Evolutionary conservation across 1,140 invertebrate genomes (phyloP), one percentile per base, ranked within the genome.

Genomic region (Eufriesea mexicana): DNA sequence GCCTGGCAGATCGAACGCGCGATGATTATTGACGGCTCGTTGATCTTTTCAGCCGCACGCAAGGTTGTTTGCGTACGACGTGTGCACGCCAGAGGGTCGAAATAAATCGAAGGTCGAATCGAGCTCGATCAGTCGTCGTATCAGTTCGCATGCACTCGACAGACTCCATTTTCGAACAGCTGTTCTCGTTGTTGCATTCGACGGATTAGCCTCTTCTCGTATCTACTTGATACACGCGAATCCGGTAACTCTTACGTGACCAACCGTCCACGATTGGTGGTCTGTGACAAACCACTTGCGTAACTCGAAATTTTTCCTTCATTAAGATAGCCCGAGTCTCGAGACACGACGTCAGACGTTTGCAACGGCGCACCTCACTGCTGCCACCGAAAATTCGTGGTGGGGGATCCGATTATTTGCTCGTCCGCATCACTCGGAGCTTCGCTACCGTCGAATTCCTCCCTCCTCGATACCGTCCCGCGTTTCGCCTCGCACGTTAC

Each of bases 231-330:
- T 42, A 45, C 10, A 35, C 64, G 12, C 64, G 42, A 67, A 67
- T 67, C n/a, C 9, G 10, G 12, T 6, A 7, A 62, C 5, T 2
- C 16, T 28, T 18, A 9, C 62, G 62, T 9, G 18, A 18, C 28
- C 10, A 42, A 45, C 28, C 16, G 51, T 55, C 35, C 64, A 42
- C 81, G n/a, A 78, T 73, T 35, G 83, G 47, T 72, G 23, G 66
- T 61, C 70, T 54, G 25, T 45, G 57, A 49, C 79, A 59, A 42
- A 84, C 28, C n/a, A 20, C 57, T 86, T 84, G 57, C 59, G 49
- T 84, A 86, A 86, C 10, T 2, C 16, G 25, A 66, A 59, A 84
- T 84, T 86, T 86, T 80, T 84, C 55, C 76, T 59, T 49, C 20
- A 5, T 28, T 16, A 25, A 23, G 54, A 62, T 45, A 54, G 23